phyloP scores from a whole-genome alignment of 2,888 invertebrate genomes.

The Acanthosoma haemorrhoidale region DNA sequence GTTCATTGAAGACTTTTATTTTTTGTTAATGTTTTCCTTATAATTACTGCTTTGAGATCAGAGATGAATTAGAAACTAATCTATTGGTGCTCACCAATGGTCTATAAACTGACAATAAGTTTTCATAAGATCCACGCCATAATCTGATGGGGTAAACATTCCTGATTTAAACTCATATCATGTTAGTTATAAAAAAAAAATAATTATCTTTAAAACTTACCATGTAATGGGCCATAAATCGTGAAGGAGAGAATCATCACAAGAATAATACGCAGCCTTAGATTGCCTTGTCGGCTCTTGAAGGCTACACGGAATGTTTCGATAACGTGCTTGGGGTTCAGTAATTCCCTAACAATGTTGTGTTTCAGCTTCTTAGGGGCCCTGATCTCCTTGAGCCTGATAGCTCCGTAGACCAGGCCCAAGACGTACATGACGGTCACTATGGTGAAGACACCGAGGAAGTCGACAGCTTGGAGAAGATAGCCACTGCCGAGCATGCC shows the following conservation, averaged over 20 bases:
- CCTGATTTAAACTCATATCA: no score
- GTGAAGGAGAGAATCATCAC: slow-evolving; percentile 32
- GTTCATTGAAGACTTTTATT: no score
- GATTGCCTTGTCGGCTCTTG: slow-evolving; percentile 32
- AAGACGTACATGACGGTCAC: slow-evolving; percentile 31
- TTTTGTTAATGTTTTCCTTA: no score
- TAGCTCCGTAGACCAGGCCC: slow-evolving; percentile 32
- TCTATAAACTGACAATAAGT: no score
- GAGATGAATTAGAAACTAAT: no score
- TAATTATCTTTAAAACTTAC: no score
- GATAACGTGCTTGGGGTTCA: slow-evolving; percentile 27
- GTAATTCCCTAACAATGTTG: slow-evolving; percentile 26
- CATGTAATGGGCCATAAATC: slow-evolving; percentile 35
- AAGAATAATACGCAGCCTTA: slow-evolving; percentile 30
- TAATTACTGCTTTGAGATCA: no score
- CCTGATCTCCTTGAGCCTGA: slow-evolving; percentile 32
- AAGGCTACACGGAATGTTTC: slow-evolving; percentile 34
- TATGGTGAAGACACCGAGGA: slow-evolving; percentile 37
- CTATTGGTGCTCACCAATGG: no score
- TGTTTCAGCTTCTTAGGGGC: slow-evolving; percentile 23
- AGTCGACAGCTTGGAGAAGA: slow-evolving; percentile 34
- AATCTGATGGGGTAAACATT: no score
- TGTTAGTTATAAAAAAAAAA: no score
- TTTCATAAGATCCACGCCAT: no score
- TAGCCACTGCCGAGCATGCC: slow-evolving; percentile 36